Conservation (phyloP, 2,113 vertebrate species). For the Anser cygnoides region DNA sequence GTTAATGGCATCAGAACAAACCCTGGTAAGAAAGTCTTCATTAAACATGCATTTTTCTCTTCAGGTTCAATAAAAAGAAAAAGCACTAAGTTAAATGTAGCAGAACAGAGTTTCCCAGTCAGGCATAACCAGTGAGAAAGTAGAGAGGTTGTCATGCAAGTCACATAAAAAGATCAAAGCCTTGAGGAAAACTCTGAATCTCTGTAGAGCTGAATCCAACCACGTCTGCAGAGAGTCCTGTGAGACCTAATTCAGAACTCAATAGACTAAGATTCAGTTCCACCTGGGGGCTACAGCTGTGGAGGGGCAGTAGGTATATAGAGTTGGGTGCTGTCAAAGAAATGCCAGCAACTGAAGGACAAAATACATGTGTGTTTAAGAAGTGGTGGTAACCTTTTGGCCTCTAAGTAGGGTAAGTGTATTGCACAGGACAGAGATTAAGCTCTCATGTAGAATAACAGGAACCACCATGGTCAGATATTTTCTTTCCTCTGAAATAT, state of each 20-base stretch:
- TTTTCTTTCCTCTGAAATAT: not conserved
- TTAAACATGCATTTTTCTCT: not conserved
- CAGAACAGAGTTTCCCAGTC: not conserved
- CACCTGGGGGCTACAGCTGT: not conserved
- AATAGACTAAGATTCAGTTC: not conserved
- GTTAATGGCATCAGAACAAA: slow-evolving; percentile 86
- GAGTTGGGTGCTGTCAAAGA: not conserved
- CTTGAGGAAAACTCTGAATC: not conserved
- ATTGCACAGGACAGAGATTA: not conserved
- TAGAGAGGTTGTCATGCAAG: not conserved
- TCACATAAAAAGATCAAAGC: not conserved
- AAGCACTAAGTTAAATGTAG: not conserved
- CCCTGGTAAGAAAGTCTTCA: slow-evolving; percentile 77
- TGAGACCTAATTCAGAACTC: not conserved
- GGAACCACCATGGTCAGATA: not conserved
- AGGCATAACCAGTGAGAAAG: not conserved
- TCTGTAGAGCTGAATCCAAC: not conserved
- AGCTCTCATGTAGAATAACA: not conserved
- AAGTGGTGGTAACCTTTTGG: not conserved
- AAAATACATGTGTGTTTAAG: not conserved
- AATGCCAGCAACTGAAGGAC: not conserved
- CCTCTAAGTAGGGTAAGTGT: not conserved
- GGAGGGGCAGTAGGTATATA: not conserved
- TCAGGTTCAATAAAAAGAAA: not conserved
- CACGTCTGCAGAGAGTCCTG: not conserved